These are phyloP conservation scores for Lota lota DNA, from an alignment of 2,113 vertebrate genomes.

Conservation along the genomic window DNA sequence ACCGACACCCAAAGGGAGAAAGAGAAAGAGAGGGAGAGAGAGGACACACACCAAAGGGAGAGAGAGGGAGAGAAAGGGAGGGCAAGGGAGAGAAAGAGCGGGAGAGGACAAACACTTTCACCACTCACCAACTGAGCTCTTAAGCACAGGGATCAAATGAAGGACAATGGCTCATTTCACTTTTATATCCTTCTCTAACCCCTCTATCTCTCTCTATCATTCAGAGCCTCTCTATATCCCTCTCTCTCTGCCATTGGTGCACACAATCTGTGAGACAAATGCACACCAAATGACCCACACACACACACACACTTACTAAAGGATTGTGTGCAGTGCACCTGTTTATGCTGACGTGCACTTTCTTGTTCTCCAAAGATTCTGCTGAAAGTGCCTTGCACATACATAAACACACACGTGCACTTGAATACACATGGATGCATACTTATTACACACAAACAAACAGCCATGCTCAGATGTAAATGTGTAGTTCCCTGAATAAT, in stretches of 20 bases:
- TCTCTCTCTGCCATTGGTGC: not conserved
- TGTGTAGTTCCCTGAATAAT: too few species aligned
- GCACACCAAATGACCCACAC: not conserved
- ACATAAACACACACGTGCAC: constrained; percentile 3
- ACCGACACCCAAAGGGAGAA: too few species aligned
- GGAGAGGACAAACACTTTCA: not conserved
- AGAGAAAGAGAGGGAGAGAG: too few species aligned
- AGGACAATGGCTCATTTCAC: constrained; percentile 8
- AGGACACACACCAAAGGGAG: not conserved
- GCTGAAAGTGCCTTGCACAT: not conserved
- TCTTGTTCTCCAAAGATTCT: not conserved
- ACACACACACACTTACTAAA: not conserved
- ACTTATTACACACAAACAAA: not conserved
- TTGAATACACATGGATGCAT: not conserved
- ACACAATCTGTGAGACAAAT: not conserved
- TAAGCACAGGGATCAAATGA: constrained; percentile 8
- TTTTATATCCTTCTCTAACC: not conserved
- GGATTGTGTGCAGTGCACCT: too few species aligned
- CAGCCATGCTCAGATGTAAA: too few species aligned
- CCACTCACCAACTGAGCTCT: not conserved
- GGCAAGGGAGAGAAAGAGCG: not conserved
- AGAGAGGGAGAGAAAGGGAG: not conserved
- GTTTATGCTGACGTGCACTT: not conserved
- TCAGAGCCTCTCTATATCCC: not conserved
- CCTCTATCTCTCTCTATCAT: not conserved